A percentile compares a stretch with the other conserved stretches of the same genome.
Conservation (phyloP, 2,113 vertebrate genomes). For the Hydropotes inermis region DNA sequence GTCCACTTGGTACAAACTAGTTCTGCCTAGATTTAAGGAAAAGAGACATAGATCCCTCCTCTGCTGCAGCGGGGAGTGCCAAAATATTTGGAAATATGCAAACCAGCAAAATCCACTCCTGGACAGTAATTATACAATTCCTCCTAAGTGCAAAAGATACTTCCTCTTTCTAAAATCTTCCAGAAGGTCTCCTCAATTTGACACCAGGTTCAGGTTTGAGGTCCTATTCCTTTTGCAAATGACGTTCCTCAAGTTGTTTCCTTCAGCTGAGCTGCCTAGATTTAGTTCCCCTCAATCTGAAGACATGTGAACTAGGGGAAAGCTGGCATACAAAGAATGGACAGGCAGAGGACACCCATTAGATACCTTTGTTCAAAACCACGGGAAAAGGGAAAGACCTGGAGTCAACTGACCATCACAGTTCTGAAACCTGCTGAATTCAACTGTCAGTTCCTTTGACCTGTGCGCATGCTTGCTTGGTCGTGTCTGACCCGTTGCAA, state of each 20-base stretch:
- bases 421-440: not conserved
- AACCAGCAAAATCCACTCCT: not conserved
- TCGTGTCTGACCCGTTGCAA: not conserved
- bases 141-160: not conserved
- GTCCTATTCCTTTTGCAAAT: not conserved
- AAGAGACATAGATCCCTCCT: not conserved
- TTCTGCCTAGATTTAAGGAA: not conserved
- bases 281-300: not conserved
- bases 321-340: not conserved
- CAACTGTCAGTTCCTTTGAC: not conserved
- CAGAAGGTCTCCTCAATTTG: not conserved
- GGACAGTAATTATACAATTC: not conserved
- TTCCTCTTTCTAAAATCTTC: not conserved
- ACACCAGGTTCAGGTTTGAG: not conserved
- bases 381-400: not conserved
- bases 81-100: not conserved
- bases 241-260: not conserved
- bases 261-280: not conserved
- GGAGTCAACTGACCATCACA: not conserved
- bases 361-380: not conserved
- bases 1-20: too few relatives aligned
- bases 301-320: not conserved
- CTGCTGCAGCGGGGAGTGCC: not conserved
- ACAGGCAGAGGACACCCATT: not conserved
- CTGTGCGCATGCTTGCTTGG: not conserved